These are phyloP conservation scores for Euphydryas editha DNA, from an alignment of 2,888 invertebrate species.

Conservation along the genomic window DNA sequence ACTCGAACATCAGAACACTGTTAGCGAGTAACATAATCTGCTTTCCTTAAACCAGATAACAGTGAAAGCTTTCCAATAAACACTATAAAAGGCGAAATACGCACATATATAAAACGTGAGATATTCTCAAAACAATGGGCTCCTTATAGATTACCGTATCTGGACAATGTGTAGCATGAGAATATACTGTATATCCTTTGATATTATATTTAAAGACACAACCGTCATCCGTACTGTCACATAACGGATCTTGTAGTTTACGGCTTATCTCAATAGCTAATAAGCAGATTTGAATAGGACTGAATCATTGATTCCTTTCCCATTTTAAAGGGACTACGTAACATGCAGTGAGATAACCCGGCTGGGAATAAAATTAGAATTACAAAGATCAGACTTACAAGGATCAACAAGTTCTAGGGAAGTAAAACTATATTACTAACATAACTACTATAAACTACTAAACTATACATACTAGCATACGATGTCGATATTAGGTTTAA, in stretches of 20 bases:
- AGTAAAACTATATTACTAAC: no score
- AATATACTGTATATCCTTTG: conserved; percentile 14
- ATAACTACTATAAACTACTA: no score
- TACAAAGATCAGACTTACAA: no score
- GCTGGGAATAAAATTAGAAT: no score
- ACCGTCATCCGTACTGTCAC: background rate
- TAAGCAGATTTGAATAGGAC: background rate
- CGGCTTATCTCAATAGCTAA: background rate
- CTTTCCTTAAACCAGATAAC: conserved; percentile 40
- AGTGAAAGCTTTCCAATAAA: conserved; percentile 60
- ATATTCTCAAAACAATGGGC: conserved; percentile 45
- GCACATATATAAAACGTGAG: conserved; percentile 56
- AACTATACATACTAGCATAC: no score
- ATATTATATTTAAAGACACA: background rate
- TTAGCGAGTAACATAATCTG: conserved; percentile 30
- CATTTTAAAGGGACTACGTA: no score
- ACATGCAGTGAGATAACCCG: no score
- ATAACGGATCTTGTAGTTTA: background rate
- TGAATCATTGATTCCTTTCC: no score
- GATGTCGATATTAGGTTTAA: no score
- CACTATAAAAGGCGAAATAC: conserved; percentile 57
- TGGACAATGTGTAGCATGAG: conserved; percentile 26
- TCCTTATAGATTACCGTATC: conserved; percentile 39
- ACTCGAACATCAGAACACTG: conserved; percentile 32
- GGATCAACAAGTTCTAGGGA: no score